These are phyloP conservation scores for Mamestra brassicae DNA, from an alignment of 2,888 invertebrate species.

Conservation along the genomic window DNA sequence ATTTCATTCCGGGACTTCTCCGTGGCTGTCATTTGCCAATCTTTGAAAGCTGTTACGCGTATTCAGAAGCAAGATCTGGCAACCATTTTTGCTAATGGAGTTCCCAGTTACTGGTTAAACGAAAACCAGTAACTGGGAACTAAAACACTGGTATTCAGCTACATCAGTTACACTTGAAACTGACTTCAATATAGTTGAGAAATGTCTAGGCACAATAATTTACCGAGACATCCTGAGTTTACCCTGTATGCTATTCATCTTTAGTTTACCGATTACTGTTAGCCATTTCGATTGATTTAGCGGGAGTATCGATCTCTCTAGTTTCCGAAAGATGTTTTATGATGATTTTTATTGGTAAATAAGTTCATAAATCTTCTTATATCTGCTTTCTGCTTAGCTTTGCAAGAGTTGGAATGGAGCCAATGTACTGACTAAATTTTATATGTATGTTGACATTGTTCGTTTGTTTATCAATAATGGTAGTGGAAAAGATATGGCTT, in stretches of 20 bases:
- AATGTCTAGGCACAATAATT: neutral
- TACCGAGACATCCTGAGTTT: constrained; percentile 10
- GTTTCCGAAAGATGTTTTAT: constrained; percentile 51
- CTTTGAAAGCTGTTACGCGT: too few relatives aligned
- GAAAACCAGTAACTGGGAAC: too few relatives aligned
- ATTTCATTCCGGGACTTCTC: too few relatives aligned
- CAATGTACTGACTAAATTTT: constrained; percentile 53
- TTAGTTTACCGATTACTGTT: constrained; percentile 8
- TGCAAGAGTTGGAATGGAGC: constrained; percentile 55
- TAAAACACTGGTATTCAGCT: too few relatives aligned
- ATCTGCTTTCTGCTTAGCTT: constrained; percentile 46
- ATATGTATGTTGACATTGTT: constrained; percentile 54
- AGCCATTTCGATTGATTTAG: constrained; percentile 52
- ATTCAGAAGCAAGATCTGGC: too few relatives aligned
- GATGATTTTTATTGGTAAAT: constrained; percentile 59
- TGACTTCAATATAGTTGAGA: neutral
- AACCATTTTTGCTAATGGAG: too few relatives aligned
- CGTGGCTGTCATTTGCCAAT: too few relatives aligned
- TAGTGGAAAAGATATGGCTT: constrained; percentile 30
- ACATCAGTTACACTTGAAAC: neutral
- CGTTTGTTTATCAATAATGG: constrained; percentile 54
- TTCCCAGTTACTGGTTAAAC: too few relatives aligned
- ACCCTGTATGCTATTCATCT: constrained; percentile 16
- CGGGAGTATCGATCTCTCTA: constrained; percentile 34
- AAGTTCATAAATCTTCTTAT: constrained; percentile 60